Evolutionary conservation across 2,797 vertebrate species (phyloP).

Genomic region (Lophotriccus pileatus): DNA sequence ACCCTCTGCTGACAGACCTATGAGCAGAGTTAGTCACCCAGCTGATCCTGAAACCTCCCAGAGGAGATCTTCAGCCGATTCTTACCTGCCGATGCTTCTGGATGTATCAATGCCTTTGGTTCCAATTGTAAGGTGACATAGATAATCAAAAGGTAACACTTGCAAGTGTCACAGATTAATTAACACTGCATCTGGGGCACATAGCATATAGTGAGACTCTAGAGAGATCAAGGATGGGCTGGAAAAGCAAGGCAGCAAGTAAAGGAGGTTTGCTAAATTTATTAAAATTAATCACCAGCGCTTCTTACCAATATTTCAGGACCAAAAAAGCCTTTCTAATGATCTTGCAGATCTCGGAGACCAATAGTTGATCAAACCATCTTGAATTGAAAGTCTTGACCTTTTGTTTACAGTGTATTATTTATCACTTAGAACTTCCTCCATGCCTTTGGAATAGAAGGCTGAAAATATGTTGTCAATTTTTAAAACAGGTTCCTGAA

Average conservation of each 20-base stretch:
- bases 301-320: neutral
- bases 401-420: neutral
- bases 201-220: accelerated
- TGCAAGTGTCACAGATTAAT: neutral
- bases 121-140: neutral
- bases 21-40: neutral
- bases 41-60: neutral
- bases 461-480: neutral
- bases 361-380: neutral
- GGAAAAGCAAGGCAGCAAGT: neutral
- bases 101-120: neutral
- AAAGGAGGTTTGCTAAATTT: neutral
- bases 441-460: neutral
- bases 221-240: neutral
- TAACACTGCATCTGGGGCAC: neutral
- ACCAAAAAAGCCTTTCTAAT: neutral
- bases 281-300: neutral
- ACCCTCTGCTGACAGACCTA: neutral
- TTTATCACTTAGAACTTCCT: neutral
- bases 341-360: neutral
- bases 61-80: neutral
- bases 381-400: neutral
- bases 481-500: neutral
- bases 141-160: neutral
- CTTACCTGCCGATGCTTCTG: neutral